A percentile compares a stretch with the other conserved stretches of the same genome.
phyloP scores from a whole-genome alignment of 2,888 invertebrate genomes.

The Dromius quadrimaculatus region DNA sequence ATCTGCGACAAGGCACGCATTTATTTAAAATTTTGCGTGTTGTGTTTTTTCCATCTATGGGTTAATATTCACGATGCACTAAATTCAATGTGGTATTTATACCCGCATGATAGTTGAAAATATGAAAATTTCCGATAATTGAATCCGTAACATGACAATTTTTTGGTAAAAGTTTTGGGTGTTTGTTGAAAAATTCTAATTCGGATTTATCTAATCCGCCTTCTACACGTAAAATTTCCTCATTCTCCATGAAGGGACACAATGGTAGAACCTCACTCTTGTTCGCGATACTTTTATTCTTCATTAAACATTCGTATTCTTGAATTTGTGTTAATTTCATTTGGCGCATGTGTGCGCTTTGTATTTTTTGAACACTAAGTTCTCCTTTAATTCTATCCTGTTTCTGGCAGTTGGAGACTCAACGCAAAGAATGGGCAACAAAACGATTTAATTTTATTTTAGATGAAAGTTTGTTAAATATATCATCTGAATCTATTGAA shows the following conservation, averaged over 20 bases:
- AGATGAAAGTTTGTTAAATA: not conserved
- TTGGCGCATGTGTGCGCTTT: slow-evolving; percentile 11
- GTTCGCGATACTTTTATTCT: not conserved
- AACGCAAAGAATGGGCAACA: slow-evolving; percentile 14
- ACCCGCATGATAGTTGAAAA: slow-evolving; percentile 34
- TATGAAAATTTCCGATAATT: no score
- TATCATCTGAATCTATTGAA: not conserved
- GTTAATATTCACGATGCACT: slow-evolving; percentile 41
- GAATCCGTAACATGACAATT: slow-evolving; percentile 29
- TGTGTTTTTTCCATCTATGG: slow-evolving; percentile 33
- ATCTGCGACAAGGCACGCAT: not conserved
- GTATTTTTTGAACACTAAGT: slow-evolving; percentile 6
- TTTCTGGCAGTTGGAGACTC: not conserved
- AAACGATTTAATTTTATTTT: slow-evolving; percentile 1
- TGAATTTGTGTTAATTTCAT: slow-evolving; percentile 4
- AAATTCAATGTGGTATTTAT: slow-evolving; percentile 23
- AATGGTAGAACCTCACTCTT: slow-evolving; percentile 13
- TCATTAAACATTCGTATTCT: not conserved
- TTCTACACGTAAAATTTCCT: slow-evolving; percentile 10
- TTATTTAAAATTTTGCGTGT: slow-evolving; percentile 9
- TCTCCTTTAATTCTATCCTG: not conserved
- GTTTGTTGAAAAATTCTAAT: slow-evolving; percentile 20
- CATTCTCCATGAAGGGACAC: slow-evolving; percentile 8
- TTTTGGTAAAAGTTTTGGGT: slow-evolving; percentile 47
- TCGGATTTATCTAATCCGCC: slow-evolving; percentile 17